These are phyloP conservation scores for Gymnodraco acuticeps DNA, from an alignment of 2,797 vertebrate genomes.

Conservation along the genomic window DNA sequence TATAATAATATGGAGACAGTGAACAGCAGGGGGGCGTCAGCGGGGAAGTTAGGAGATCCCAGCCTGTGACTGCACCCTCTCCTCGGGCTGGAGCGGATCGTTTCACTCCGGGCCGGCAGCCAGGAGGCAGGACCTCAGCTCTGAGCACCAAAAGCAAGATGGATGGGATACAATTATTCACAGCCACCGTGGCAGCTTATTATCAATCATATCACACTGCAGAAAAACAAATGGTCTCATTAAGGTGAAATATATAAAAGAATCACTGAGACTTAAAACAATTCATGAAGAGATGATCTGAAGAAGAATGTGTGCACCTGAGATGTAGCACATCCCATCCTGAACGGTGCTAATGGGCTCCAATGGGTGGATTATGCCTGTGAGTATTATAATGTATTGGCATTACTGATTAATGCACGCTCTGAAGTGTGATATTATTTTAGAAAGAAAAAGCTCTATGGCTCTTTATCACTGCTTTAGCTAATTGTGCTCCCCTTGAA, in stretches of 20 bases:
- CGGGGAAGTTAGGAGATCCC: conserved; percentile 32
- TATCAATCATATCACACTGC: conserved; percentile 50
- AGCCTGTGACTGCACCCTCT: conserved; percentile 45
- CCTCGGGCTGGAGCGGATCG: conserved; percentile 32
- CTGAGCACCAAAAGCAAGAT: conserved; percentile 40
- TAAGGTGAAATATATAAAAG: conserved; percentile 6
- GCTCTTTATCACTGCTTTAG: conserved; percentile 80
- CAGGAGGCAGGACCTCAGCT: conserved; percentile 45
- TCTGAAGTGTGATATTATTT: conserved; percentile 72
- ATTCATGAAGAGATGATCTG: conserved; percentile 3
- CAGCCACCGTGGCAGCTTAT: conserved; percentile 18
- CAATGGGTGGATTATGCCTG: conserved; percentile 42
- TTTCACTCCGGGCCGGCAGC: conserved; percentile 53
- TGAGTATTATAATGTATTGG: conserved; percentile 34
- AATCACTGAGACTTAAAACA: conserved; percentile 18
- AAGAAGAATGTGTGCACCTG: conserved; percentile 20
- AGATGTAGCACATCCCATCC: conserved; percentile 16
- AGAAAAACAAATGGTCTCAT: conserved; percentile 22
- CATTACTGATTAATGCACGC: conserved; percentile 60
- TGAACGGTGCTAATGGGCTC: conserved; percentile 29
- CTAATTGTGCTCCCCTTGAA: conserved; percentile 87
- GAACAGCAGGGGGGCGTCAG: conserved; percentile 44
- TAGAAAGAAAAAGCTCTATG: conserved; percentile 22
- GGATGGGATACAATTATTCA: conserved; percentile 38
- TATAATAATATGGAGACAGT: conserved; percentile 58